These are phyloP conservation scores for Enteromius anoplus DNA, from an alignment of 2,797 vertebrate genomes.

Conservation along the genomic window DNA sequence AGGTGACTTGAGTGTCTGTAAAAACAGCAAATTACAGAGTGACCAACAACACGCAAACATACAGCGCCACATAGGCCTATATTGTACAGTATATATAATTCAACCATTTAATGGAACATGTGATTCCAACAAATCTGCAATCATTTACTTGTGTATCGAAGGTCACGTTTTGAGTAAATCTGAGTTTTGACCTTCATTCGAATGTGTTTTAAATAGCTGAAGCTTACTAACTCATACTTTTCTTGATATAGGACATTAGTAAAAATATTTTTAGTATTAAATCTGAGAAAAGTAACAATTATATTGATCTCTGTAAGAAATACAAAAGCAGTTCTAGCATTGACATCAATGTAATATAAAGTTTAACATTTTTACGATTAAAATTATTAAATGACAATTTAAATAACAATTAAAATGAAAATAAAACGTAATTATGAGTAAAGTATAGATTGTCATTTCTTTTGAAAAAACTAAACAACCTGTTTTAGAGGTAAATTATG, in stretches of 20 bases:
- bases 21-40: neutral
- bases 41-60: neutral
- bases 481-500: too few relatives aligned
- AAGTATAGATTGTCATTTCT: neutral
- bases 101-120: too few relatives aligned
- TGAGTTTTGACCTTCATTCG: neutral
- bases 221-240: neutral
- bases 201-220: neutral
- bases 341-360: neutral
- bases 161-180: neutral
- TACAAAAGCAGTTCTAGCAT: neutral
- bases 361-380: neutral
- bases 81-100: too few relatives aligned
- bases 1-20: slow-evolving; percentile 51
- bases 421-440: neutral
- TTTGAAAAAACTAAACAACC: too few relatives aligned
- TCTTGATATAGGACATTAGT: neutral
- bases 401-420: too few relatives aligned
- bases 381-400: neutral
- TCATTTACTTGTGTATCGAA: neutral
- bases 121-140: neutral
- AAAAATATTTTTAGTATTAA: neutral
- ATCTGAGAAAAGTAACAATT: neutral
- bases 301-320: neutral
- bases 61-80: neutral